These are phyloP conservation scores for Ctenomys sociabilis DNA, from an alignment of 2,113 vertebrate genomes.

Conservation along the genomic window DNA sequence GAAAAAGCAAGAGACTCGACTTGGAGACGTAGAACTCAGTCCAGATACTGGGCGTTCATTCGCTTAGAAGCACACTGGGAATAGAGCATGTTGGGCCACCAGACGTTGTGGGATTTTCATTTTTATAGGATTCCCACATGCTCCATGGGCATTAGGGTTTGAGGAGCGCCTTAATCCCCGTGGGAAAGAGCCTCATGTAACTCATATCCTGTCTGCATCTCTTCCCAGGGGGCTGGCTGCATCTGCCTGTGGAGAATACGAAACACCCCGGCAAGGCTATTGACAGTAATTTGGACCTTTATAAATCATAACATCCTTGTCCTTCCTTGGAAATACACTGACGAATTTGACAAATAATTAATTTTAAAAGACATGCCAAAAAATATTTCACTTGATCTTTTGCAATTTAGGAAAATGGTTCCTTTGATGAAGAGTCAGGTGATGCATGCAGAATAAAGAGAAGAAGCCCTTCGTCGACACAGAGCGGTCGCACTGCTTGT, in stretches of 20 bases:
- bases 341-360: background rate
- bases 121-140: background rate
- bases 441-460: background rate
- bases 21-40: background rate
- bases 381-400: background rate
- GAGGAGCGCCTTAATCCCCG: background rate
- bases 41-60: background rate
- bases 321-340: constrained; percentile 13
- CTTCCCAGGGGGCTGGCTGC: background rate
- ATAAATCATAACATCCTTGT: background rate
- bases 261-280: background rate
- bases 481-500: background rate
- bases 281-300: background rate
- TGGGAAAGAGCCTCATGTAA: background rate
- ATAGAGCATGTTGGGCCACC: background rate
- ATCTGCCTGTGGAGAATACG: background rate
- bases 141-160: background rate
- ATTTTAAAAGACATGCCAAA: background rate
- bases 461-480: background rate
- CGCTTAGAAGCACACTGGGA: background rate
- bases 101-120: background rate
- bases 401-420: background rate
- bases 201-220: background rate
- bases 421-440: background rate
- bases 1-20: background rate